Base-by-base conservation (phyloP, 2,113 vertebrate genomes). In the Mandrillus leucophaeus region DNA sequence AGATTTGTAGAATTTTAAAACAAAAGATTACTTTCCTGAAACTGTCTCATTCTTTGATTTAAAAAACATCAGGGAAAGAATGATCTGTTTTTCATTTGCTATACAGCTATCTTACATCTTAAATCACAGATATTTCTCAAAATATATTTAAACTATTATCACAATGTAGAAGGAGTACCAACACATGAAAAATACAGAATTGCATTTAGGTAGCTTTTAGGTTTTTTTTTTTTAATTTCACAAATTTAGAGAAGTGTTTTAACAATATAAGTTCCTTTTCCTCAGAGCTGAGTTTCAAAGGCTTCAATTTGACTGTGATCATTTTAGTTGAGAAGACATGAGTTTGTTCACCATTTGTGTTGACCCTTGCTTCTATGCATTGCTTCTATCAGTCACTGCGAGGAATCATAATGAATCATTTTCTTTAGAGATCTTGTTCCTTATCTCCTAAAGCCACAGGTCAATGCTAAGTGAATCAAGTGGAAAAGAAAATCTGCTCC, bases 241-340 rank as follows among this genome's bases (percentile, higher is more conserved):
- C 18, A 76, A 59, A 43, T 92, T 93, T 91, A 92, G 18, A 30
- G 52, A 95, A 97, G 75, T 79, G 12, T 0, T 92, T 93, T 22
- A 82, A 43, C 18, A 73, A 72, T 32, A 20, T 83, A 90, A 55
- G 48, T 68, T 23, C 55, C 66, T 76, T 96, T 96, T 91, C 70
- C 86, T 72, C 17, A 97, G 79, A 92, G 17, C 0, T 96, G 70
- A 97, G 43, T 93, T 83, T 91, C 80, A 95, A 97, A 94, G 94
- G 73, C 92, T 97, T 98, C 70, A 85, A 13, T 97, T 72, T 84
- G 57, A 12, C 30, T 92, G 85, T 0, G 0, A 94, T 90, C 93
- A 86, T 93, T 70, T 93, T 79, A 85, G 73, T 91, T 87, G 88
- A 22, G 38, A 92, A 98, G 91, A 59, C 30, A 43, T 70, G 52